These are phyloP conservation scores for Acrobasis suavella DNA, from an alignment of 2,888 invertebrate species.

Conservation along the genomic window DNA sequence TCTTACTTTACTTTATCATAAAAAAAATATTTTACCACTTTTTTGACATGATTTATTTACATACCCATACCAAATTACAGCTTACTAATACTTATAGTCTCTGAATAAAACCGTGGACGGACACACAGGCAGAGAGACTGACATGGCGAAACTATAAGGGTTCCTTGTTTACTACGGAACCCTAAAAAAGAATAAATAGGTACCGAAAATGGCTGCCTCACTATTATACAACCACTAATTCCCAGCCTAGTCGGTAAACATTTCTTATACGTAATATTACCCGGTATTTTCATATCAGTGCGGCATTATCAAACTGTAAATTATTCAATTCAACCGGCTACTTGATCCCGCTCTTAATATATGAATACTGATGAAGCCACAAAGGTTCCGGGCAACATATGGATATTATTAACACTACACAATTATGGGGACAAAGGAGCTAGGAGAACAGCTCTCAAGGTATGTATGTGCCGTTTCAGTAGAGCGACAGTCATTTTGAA, in stretches of 20 bases:
- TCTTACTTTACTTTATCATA: too few species aligned
- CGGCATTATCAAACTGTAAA: conserved; percentile 5
- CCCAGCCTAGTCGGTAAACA: neutral
- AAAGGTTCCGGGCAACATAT: conserved; percentile 49
- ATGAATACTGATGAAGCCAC: conserved; percentile 25
- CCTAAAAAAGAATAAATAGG: neutral
- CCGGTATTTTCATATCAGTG: neutral
- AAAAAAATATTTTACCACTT: too few species aligned
- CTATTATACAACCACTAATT: neutral
- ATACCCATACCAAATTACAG: too few species aligned
- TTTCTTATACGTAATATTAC: neutral
- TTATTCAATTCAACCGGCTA: conserved; percentile 2
- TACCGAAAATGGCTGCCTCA: neutral
- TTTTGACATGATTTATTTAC: too few species aligned
- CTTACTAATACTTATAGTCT: too few species aligned
- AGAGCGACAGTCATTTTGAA: conserved; percentile 33
- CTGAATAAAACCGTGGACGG: too few species aligned
- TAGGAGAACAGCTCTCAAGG: conserved; percentile 35
- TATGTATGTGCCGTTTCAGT: conserved; percentile 35
- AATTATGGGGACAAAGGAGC: conserved; percentile 59
- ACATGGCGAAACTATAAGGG: too few species aligned
- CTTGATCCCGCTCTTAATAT: conserved; percentile 17
- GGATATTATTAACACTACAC: conserved; percentile 56
- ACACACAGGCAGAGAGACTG: too few species aligned
- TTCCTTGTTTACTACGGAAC: too few species aligned